Base-by-base conservation (phyloP, 2,888 invertebrate genomes). In the Strigamia maritima region DNA sequence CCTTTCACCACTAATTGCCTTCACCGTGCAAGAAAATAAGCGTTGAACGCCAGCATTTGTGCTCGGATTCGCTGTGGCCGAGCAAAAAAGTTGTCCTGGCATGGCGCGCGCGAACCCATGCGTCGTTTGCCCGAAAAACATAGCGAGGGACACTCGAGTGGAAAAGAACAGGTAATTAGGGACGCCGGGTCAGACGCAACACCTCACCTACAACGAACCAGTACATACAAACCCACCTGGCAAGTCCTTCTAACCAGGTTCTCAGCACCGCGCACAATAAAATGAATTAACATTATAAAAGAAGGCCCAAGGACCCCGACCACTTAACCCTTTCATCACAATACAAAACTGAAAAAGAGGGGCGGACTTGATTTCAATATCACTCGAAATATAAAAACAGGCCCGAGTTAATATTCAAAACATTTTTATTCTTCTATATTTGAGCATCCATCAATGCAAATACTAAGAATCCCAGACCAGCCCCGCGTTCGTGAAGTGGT, bases 1-100 rank as follows among this genome's bases (percentile, higher is more conserved):
- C 65, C 65, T 65, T 65, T 65, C 65, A 65, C 14, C 14, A 6
- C 2, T 65, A 65, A 65, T 65, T 65, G 65, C 10, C 65, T 65
- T 2, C 65, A 65, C 65, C 60, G 14, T 65, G 16, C 28, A 28
- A 14, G 65, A 65, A 65, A 65, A 65, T 26, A 26, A 65, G 65
- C 65, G 24, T 65, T 65, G 65, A 65, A 65, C 65, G 16, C 26
- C 2, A 7, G 24, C 65, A 16, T 65, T 65, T 65, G 65, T 65
- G 28, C 65, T 65, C 65, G 65, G 26, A 65, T 65, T 65, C 65
- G 65, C 65, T 65, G 65, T 65, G 65, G 65, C 65, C 65, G 26
- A 65, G 65, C 65, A 65, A 65, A 65, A 31, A 65, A 65, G 65
- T 65, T 65, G 65, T 65, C 65, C 65, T 65, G 65, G 65, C 65